Evolutionary conservation across 2,113 vertebrate species (phyloP).

Genomic region (Phaethon lepturus): DNA sequence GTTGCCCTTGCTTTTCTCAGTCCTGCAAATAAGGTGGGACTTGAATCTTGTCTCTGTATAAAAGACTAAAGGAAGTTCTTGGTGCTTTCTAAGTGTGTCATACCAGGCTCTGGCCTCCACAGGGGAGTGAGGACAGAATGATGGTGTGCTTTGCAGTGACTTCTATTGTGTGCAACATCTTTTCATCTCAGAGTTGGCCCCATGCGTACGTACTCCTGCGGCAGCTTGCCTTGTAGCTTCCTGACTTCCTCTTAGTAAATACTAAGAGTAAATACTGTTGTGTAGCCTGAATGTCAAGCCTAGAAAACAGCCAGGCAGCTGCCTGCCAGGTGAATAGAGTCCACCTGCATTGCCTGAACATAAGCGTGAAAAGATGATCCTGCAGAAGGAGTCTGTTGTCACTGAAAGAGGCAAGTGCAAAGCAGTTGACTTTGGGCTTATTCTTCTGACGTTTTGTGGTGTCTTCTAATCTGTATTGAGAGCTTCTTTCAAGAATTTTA

Average conservation of each 20-base stretch:
- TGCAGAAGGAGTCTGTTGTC: not conserved
- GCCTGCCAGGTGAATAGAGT: not conserved
- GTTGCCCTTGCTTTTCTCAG: not conserved
- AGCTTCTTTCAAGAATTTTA: not conserved
- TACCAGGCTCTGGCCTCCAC: not conserved
- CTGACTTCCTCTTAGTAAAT: not conserved
- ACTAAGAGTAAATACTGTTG: not conserved
- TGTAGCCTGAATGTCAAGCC: not conserved
- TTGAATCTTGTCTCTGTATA: not conserved
- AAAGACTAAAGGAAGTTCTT: not conserved
- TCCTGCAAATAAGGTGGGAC: not conserved
- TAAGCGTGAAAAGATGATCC: not conserved
- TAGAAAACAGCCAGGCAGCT: not conserved
- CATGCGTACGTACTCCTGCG: fast-evolving
- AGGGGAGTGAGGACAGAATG: not conserved
- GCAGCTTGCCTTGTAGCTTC: not conserved
- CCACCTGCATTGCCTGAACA: not conserved
- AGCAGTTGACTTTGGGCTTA: not conserved
- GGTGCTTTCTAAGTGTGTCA: not conserved
- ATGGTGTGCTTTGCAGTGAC: not conserved
- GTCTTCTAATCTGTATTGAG: not conserved
- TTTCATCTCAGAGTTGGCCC: not conserved
- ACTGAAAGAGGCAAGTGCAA: not conserved
- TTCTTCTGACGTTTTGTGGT: not conserved
- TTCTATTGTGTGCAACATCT: not conserved